Conservation (phyloP, 2,113 vertebrate species). For the Salminus brasiliensis region DNA sequence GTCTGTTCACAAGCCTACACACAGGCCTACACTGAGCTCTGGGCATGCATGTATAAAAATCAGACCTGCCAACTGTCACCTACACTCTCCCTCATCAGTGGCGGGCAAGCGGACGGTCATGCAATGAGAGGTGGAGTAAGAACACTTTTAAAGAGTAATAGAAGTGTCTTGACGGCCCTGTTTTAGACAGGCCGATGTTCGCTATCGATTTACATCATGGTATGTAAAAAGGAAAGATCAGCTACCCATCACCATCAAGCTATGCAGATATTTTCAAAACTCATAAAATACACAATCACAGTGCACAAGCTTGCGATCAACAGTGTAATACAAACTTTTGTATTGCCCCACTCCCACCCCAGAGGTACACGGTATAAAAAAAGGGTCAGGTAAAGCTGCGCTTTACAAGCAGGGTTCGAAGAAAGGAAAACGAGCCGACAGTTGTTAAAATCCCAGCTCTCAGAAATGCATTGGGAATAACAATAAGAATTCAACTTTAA, state of each 20-base stretch:
- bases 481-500: slow-evolving; percentile 3
- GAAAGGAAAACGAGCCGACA: neutral
- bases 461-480: slow-evolving; percentile 18
- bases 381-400: slow-evolving; percentile 49
- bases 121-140: slow-evolving; percentile 55
- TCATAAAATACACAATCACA: slow-evolving; percentile 91
- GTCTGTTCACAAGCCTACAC: neutral
- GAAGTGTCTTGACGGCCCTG: slow-evolving; percentile 7
- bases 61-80: slow-evolving; percentile 6
- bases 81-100: slow-evolving; percentile 27
- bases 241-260: slow-evolving; percentile 92
- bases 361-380: slow-evolving; percentile 72
- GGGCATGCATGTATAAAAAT: slow-evolving; percentile 24
- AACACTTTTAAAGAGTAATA: slow-evolving; percentile 33
- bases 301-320: slow-evolving; percentile 98
- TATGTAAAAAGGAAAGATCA: slow-evolving; percentile 79
- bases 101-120: slow-evolving; percentile 53
- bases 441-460: slow-evolving; percentile 21
- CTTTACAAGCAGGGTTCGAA: slow-evolving; percentile 24
- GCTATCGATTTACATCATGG: slow-evolving; percentile 59
- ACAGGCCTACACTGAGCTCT: slow-evolving; percentile 8
- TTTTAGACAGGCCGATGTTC: slow-evolving; percentile 18
- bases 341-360: slow-evolving; percentile 24
- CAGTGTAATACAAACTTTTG: slow-evolving; percentile 72
- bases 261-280: slow-evolving; percentile 92